Percentiles rank a stretch among this genome's conserved stretches.
phyloP scores from a whole-genome alignment of 2,797 vertebrate genomes.

The Xenopus petersii region DNA sequence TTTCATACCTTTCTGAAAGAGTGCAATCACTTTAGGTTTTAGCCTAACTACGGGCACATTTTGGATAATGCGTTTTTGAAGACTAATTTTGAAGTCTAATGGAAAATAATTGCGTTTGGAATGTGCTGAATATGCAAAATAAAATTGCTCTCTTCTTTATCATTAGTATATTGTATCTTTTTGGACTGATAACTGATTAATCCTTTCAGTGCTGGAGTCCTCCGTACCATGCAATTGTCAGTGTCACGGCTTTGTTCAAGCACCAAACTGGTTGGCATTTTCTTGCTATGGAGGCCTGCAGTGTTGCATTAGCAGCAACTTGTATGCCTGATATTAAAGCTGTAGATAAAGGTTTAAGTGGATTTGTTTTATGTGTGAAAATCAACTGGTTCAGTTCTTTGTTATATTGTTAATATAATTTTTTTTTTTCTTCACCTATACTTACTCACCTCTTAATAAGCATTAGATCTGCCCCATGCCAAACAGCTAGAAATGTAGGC shows the following conservation, averaged over 20 bases:
- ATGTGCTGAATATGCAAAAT: neutral
- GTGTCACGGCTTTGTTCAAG: neutral
- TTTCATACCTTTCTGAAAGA: constrained; percentile 4
- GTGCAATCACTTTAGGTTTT: constrained; percentile 8
- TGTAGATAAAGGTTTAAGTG: constrained; percentile 54
- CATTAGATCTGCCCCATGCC: no score
- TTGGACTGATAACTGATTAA: constrained; percentile 6
- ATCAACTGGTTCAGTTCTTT: constrained; percentile 65
- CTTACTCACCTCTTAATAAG: no score
- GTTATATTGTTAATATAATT: neutral
- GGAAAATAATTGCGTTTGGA: neutral
- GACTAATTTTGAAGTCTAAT: neutral
- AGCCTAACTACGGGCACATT: neutral
- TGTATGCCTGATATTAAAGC: constrained; percentile 9
- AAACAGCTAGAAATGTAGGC: no score
- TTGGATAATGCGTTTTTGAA: neutral
- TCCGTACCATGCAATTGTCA: neutral
- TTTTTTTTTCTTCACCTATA: neutral
- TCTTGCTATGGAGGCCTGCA: neutral
- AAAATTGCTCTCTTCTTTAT: neutral
- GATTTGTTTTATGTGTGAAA: constrained; percentile 70
- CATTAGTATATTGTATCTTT: neutral
- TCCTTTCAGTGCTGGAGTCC: constrained; percentile 1
- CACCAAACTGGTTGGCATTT: neutral
- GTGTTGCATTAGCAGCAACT: constrained; percentile 2